Evolutionary conservation across 2,888 invertebrate genomes (phyloP).

Genomic region (Drosophila meridionalis): DNA sequence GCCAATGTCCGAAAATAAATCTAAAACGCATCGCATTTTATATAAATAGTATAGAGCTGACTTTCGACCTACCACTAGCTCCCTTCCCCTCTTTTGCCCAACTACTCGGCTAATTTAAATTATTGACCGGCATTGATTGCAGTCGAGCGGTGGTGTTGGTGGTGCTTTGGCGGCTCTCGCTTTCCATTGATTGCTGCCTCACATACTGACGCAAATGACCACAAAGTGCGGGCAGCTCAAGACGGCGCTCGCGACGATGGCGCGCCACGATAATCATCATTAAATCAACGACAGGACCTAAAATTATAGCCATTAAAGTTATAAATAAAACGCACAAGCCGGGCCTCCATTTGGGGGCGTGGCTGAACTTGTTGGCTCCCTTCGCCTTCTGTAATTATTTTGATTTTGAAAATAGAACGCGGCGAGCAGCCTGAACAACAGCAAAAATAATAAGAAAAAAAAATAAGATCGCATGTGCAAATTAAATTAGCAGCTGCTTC

Average conservation of each 20-base stretch:
- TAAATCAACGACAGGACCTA: constrained; percentile 74
- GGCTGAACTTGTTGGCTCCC: constrained; percentile 36
- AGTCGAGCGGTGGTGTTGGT: constrained; percentile 1
- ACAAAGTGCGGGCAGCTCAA: constrained; percentile 14
- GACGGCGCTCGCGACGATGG: constrained; percentile 39
- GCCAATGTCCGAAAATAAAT: constrained; percentile 49
- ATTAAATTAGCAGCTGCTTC: constrained; percentile 53
- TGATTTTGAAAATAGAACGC: constrained; percentile 63
- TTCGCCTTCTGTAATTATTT: constrained; percentile 66
- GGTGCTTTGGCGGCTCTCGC: constrained; percentile 11
- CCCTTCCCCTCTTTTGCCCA: neutral
- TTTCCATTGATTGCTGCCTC: constrained; percentile 43
- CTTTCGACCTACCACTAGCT: too few species aligned
- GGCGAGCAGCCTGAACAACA: constrained; percentile 3
- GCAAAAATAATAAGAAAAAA: neutral
- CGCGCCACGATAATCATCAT: constrained; percentile 72
- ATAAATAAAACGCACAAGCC: constrained; percentile 70
- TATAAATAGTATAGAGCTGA: constrained; percentile 41
- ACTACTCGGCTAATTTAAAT: constrained; percentile 60
- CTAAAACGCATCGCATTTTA: constrained; percentile 29
- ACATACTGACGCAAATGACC: constrained; percentile 70
- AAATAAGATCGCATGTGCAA: constrained; percentile 59
- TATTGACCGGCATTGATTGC: constrained; percentile 74
- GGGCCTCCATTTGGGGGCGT: constrained; percentile 61
- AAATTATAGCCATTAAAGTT: constrained; percentile 80